Conservation (phyloP, 2,113 vertebrate species). For the Alosa alosa region DNA sequence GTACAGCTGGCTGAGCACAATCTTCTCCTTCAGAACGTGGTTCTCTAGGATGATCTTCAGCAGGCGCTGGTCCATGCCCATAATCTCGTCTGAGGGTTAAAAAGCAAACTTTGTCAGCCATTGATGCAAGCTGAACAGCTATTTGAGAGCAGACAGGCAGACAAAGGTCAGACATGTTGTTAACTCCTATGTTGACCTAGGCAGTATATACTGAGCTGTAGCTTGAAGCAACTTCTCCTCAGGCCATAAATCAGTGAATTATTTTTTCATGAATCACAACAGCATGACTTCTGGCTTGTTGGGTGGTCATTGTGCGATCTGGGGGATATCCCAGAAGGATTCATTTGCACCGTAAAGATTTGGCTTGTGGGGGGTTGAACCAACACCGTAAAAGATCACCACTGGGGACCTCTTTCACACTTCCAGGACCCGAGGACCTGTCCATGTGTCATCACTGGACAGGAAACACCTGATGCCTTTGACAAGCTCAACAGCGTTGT, state of each 20-base stretch:
- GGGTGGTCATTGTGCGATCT: not conserved
- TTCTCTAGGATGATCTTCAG: slow-evolving; percentile 86
- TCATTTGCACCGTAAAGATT: not conserved
- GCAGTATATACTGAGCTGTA: not conserved
- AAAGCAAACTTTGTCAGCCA: not conserved
- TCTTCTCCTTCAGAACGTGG: slow-evolving; percentile 88
- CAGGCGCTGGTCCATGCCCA: slow-evolving; percentile 83
- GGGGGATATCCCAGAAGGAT: not conserved
- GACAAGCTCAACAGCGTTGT: not conserved
- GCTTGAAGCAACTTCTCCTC: not conserved
- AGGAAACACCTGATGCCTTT: not conserved
- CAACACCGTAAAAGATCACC: not conserved
- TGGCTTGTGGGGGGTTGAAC: not conserved
- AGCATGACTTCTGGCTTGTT: not conserved
- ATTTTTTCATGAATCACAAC: not conserved
- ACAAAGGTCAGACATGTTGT: slow-evolving; percentile 4
- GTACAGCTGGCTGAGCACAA: slow-evolving; percentile 85
- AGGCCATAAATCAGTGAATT: not conserved
- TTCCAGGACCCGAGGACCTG: not conserved
- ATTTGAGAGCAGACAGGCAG: not conserved
- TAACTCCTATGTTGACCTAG: not conserved
- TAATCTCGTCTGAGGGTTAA: slow-evolving; percentile 78
- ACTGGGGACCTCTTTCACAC: not conserved
- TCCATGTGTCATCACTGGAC: not conserved
- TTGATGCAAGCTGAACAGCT: not conserved